A percentile compares a stretch with the other conserved stretches of the same genome.
phyloP scores from a whole-genome alignment of 2,113 vertebrate species.

The Hippocampus zosterae region DNA sequence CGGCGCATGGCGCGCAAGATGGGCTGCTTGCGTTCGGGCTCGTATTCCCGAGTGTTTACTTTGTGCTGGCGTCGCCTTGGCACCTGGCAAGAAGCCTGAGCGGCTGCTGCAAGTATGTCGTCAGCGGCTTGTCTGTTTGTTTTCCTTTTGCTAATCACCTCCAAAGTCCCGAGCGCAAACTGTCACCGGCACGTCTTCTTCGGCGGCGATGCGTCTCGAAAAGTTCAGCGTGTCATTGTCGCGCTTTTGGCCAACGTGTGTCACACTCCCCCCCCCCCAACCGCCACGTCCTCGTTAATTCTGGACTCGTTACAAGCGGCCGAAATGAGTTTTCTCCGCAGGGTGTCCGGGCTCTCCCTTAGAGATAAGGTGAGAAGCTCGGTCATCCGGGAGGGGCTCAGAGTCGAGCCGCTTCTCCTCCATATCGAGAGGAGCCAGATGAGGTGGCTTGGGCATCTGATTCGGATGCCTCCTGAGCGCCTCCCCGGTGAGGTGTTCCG shows the following conservation, averaged over 20 bases:
- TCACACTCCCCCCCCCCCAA: background rate
- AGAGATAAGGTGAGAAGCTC: too few relatives aligned
- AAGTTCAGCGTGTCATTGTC: constrained; percentile 31
- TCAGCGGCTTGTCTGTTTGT: constrained; percentile 16
- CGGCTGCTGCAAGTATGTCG: constrained; percentile 27
- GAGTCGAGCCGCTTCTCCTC: too few relatives aligned
- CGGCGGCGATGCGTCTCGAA: constrained; percentile 16
- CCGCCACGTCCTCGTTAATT: background rate
- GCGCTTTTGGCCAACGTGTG: constrained; percentile 5
- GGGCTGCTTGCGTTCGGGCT: background rate
- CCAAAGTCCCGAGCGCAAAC: constrained; percentile 4
- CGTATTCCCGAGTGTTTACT: constrained; percentile 10
- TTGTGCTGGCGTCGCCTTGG: constrained; percentile 4
- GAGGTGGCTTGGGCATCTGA: too few relatives aligned
- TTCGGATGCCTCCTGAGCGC: too few relatives aligned
- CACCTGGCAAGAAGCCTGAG: constrained; percentile 21
- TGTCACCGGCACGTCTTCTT: constrained; percentile 21
- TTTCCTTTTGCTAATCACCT: background rate
- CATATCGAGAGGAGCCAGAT: too few relatives aligned
- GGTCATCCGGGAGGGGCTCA: too few relatives aligned
- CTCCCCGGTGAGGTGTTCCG: too few relatives aligned
- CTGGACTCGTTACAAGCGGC: too few relatives aligned
- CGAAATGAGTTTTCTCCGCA: too few relatives aligned
- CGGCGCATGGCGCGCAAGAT: background rate
- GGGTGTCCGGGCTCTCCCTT: too few relatives aligned